Conservation (phyloP, 2,888 invertebrate genomes). For the Cylloceria caligata region DNA sequence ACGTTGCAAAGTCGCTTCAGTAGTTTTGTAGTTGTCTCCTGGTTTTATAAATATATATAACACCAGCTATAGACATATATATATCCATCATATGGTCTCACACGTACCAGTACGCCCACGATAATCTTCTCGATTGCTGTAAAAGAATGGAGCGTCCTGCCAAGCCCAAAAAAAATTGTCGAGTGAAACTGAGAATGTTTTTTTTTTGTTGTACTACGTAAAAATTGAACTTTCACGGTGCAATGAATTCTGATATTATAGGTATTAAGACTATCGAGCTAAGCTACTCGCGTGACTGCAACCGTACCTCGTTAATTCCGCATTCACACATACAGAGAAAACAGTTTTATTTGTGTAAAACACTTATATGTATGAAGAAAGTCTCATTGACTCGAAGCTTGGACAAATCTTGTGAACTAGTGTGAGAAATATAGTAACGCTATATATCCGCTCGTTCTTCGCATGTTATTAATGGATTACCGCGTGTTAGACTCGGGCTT, state of each 20-base stretch:
- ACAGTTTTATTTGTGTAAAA: background rate
- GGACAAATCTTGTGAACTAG: slow-evolving; percentile 45
- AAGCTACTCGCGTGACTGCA: slow-evolving; percentile 45
- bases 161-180: background rate
- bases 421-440: slow-evolving; percentile 40
- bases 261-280: slow-evolving; percentile 13
- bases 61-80: background rate
- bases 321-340: background rate
- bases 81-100: no score
- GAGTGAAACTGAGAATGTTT: background rate
- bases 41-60: background rate
- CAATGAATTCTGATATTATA: background rate
- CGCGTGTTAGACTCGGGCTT: slow-evolving; percentile 37
- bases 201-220: background rate
- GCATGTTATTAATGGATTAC: slow-evolving; percentile 58
- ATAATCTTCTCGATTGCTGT: slow-evolving; percentile 24
- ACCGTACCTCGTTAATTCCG: slow-evolving; percentile 47
- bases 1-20: slow-evolving; percentile 27
- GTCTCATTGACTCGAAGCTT: slow-evolving; percentile 38
- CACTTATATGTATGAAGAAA: slow-evolving; percentile 7
- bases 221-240: background rate
- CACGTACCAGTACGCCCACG: slow-evolving; percentile 11
- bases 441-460: slow-evolving; percentile 42
- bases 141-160: background rate
- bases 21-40: slow-evolving; percentile 10